Evolutionary conservation across 2,888 invertebrate species (phyloP).

Genomic region (Rhogogaster chlorosoma): DNA sequence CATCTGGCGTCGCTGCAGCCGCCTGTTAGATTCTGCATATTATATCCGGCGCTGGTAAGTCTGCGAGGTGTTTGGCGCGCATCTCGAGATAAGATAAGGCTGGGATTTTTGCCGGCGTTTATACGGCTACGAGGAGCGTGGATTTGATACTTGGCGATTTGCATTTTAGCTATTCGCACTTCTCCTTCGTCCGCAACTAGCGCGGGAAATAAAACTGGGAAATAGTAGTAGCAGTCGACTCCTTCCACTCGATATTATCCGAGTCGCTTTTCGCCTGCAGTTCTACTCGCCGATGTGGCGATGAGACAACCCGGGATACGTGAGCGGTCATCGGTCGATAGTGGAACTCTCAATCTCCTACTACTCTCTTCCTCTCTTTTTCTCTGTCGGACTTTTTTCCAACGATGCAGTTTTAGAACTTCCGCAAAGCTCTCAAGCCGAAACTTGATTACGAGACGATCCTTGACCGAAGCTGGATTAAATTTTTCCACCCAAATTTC

Average conservation of each 20-base stretch:
- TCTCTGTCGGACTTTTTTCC: neutral
- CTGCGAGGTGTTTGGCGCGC: slow-evolving; percentile 41
- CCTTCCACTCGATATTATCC: neutral
- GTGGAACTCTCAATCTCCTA: neutral
- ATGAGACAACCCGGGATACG: neutral
- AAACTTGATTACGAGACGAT: slow-evolving; percentile 4
- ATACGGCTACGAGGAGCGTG: neutral
- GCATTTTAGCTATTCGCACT: neutral
- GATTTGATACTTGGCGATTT: slow-evolving; percentile 34
- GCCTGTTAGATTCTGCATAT: slow-evolving; percentile 38
- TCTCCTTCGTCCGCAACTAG: neutral
- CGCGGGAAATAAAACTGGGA: neutral
- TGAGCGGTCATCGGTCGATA: slow-evolving; percentile 26
- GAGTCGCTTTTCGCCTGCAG: neutral
- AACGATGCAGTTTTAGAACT: neutral
- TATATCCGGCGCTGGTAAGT: slow-evolving; percentile 28
- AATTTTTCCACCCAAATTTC: neutral
- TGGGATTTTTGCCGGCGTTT: neutral
- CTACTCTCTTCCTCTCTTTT: no score
- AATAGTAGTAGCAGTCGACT: neutral
- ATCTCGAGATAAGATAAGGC: slow-evolving; percentile 11
- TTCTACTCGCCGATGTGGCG: neutral
- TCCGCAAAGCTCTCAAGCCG: neutral
- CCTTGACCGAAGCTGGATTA: neutral
- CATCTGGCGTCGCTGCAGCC: slow-evolving; percentile 14